A percentile compares a stretch with the other conserved stretches of the same genome.
These are phyloP conservation scores for Cryptoprocta ferox DNA, from an alignment of 2,797 vertebrate species.

Conservation along the genomic window DNA sequence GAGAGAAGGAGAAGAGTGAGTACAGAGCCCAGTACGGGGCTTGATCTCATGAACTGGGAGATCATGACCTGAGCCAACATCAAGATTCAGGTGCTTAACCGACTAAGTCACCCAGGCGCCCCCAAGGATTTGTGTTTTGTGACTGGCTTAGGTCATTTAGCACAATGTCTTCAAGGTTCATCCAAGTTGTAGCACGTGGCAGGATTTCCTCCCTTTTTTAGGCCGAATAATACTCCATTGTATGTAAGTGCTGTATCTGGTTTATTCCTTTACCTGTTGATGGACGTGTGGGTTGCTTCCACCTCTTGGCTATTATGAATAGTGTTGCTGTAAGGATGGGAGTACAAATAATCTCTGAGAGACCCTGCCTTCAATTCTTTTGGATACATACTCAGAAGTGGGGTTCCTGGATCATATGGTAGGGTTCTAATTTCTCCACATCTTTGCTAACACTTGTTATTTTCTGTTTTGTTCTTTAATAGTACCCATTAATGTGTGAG, in stretches of 20 bases:
- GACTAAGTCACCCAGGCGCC: no score
- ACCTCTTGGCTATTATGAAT: not conserved
- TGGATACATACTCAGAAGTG: not conserved
- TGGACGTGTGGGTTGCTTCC: slow-evolving; percentile 15
- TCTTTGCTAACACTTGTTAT: not conserved
- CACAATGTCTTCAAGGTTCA: not conserved
- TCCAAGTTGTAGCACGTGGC: not conserved
- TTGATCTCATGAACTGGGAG: no score
- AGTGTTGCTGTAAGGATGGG: not conserved
- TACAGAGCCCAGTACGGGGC: no score
- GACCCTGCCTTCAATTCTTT: slow-evolving; percentile 32
- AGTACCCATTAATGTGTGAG: not conserved
- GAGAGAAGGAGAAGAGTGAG: no score
- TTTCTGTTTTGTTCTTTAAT: not conserved
- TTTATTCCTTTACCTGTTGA: not conserved
- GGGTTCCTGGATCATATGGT: slow-evolving; percentile 10
- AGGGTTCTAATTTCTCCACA: not conserved
- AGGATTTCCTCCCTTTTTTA: not conserved
- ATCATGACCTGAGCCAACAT: no score
- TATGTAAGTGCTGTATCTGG: not conserved
- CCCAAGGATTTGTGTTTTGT: not conserved
- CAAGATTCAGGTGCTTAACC: no score
- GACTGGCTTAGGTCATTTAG: not conserved
- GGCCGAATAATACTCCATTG: not conserved
- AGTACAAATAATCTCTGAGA: not conserved